These are phyloP conservation scores for Gonioctena quinquepunctata DNA, from an alignment of 1,140 invertebrate genomes.

Conservation along the genomic window DNA sequence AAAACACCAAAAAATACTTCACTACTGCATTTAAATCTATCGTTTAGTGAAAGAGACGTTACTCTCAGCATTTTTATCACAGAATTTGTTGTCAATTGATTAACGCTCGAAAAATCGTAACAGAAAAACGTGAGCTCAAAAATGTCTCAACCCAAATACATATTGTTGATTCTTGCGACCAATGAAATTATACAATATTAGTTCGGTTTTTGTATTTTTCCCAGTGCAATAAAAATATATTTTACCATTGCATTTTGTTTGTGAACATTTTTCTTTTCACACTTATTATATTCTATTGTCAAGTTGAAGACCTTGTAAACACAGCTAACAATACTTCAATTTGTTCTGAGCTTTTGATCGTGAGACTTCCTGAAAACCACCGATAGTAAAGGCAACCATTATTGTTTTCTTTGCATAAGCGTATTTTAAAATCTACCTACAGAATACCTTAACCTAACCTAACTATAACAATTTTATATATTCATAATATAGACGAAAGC, in stretches of 20 bases:
- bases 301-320: slow-evolving; percentile 21
- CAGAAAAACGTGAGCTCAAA: slow-evolving; percentile 1
- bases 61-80: slow-evolving; percentile 26
- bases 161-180: too few relatives aligned
- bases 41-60: slow-evolving; percentile 13
- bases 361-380: slow-evolving; percentile 14
- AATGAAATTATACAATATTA: too few relatives aligned
- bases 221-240: too few relatives aligned
- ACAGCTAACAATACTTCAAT: slow-evolving; percentile 25
- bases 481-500: slow-evolving; percentile 23
- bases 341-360: slow-evolving; percentile 11
- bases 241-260: too few relatives aligned
- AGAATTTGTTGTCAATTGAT: slow-evolving; percentile 26
- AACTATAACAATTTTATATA: slow-evolving; percentile 10
- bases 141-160: not conserved
- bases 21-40: slow-evolving; percentile 12
- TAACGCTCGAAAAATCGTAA: slow-evolving; percentile 15
- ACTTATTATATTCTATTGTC: too few relatives aligned
- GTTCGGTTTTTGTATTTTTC: too few relatives aligned
- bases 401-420: slow-evolving; percentile 11
- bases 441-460: slow-evolving; percentile 17
- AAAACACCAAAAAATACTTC: slow-evolving; percentile 16
- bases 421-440: slow-evolving; percentile 24
- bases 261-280: too few relatives aligned
- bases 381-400: slow-evolving; percentile 1